These are phyloP conservation scores for Porites australiensis DNA, from an alignment of 64 coral and sea anemone species.

Conservation along the genomic window DNA sequence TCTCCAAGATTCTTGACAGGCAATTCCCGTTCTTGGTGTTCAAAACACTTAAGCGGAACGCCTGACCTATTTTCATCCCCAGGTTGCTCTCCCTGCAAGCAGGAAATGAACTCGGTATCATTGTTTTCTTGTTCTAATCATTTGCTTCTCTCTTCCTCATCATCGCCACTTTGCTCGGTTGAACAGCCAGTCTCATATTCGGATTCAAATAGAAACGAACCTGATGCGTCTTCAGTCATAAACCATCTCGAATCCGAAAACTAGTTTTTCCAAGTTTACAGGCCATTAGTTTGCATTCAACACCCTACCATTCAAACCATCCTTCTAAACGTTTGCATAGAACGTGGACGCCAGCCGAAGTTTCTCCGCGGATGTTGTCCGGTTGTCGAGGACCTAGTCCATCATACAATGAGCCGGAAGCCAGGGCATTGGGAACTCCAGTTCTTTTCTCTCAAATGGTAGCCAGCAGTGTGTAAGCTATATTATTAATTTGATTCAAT, in stretches of 20 bases:
- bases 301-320: not conserved
- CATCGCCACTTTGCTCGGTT: not conserved
- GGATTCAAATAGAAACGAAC: not conserved
- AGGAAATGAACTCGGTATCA: constrained; percentile 1
- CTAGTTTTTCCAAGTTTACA: not conserved
- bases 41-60: not conserved
- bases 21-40: not conserved
- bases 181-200: not conserved
- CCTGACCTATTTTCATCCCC: not conserved
- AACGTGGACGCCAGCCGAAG: not conserved
- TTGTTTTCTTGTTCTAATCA: constrained; percentile 3
- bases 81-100: not conserved
- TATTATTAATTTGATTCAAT: too few species aligned
- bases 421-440: not conserved
- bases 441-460: not conserved
- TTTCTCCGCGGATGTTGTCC: constrained; percentile 3
- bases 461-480: not conserved
- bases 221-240: not conserved
- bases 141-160: not conserved
- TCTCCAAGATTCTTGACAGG: not conserved
- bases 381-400: not conserved
- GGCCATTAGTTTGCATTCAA: constrained; percentile 6
- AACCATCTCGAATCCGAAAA: not conserved
- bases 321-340: not conserved
- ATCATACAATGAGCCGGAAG: not conserved